Percentiles rank a stretch among this genome's conserved stretches.
Evolutionary conservation across 2,113 vertebrate species (phyloP).

Genomic region (Felis catus): F.catus_Fca126_mat1.0 CM031426.1:7305501-7306000

Average conservation of each 20-base stretch:
- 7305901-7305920: neutral
- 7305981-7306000: neutral
- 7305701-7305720: no score
- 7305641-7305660: neutral
- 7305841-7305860: neutral
- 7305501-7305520: no score
- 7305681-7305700: neutral
- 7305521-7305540: neutral
- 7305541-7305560: neutral
- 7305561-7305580: neutral
- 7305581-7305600: neutral
- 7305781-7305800: neutral
- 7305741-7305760: neutral
- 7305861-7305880: neutral
- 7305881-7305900: neutral
- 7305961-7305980: neutral
- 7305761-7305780: neutral
- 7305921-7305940: neutral
- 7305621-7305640: neutral
- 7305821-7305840: no score
- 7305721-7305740: neutral
- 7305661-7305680: neutral
- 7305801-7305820: neutral
- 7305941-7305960: neutral
- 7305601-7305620: accelerated